Percentiles rank a stretch among this genome's conserved stretches.
These are phyloP conservation scores for Drosophila kurseongensis DNA, from an alignment of 1,140 invertebrate genomes.

Conservation along the genomic window DNA sequence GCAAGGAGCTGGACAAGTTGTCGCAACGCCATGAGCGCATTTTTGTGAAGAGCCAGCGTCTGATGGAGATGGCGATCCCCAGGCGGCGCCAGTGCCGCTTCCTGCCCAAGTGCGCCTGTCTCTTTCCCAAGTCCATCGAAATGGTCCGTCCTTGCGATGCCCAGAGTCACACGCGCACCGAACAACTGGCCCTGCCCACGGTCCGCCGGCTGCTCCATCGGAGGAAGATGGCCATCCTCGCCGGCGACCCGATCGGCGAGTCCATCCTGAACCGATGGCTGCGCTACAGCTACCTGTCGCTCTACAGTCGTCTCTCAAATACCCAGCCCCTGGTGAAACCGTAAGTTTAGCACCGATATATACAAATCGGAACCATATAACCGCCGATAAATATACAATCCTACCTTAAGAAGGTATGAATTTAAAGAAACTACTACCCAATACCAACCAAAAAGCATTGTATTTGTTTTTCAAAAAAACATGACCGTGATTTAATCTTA, in stretches of 20 bases:
- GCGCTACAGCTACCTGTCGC: constrained; percentile 68
- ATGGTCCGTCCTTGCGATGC: constrained; percentile 48
- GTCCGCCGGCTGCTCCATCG: constrained; percentile 49
- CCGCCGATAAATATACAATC: no score
- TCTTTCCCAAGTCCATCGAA: constrained; percentile 63
- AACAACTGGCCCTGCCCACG: constrained; percentile 66
- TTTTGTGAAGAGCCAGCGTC: constrained; percentile 52
- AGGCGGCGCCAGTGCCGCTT: constrained; percentile 28
- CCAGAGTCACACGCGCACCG: constrained; percentile 59
- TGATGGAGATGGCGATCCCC: constrained; percentile 62
- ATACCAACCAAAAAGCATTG: no score
- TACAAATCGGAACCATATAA: no score
- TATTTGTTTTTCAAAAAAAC: no score
- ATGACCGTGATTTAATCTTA: no score
- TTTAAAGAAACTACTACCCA: no score
- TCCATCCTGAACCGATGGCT: constrained; percentile 64
- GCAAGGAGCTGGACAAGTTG: constrained; percentile 50
- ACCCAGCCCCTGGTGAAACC: constrained; percentile 49
- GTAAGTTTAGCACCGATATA: constrained; percentile 32
- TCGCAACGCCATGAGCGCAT: constrained; percentile 40
- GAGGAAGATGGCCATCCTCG: constrained; percentile 16
- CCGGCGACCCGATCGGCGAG: constrained; percentile 57
- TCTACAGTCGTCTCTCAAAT: constrained; percentile 74
- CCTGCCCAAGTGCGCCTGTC: constrained; percentile 66
- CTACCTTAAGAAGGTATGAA: no score